Evolutionary conservation across 2,797 vertebrate genomes (phyloP).

Genomic region (Pseudochaenichthys georgianus): DNA sequence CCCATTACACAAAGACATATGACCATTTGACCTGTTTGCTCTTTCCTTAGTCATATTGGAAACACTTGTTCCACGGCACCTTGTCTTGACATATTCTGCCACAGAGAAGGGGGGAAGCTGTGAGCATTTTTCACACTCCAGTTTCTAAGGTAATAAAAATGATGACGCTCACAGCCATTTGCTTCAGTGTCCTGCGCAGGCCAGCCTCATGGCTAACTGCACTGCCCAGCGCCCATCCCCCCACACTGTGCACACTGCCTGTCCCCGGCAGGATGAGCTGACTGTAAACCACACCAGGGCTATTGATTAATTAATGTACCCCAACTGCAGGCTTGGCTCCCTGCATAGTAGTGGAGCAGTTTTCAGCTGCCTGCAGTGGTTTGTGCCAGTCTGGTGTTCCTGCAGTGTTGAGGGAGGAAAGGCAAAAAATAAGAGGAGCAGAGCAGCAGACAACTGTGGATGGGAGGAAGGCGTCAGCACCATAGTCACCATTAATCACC

Average conservation of each 20-base stretch:
- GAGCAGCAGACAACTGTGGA: slow-evolving; percentile 43
- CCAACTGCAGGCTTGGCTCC: slow-evolving; percentile 67
- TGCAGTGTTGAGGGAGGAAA: slow-evolving; percentile 37
- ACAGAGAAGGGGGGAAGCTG: slow-evolving; percentile 20
- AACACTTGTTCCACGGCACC: slow-evolving; percentile 10
- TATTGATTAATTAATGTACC: slow-evolving; percentile 88
- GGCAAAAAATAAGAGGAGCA: slow-evolving; percentile 27
- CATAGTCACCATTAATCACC: slow-evolving; percentile 78
- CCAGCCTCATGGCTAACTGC: slow-evolving; percentile 43
- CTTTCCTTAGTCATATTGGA: slow-evolving; percentile 18
- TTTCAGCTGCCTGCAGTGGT: slow-evolving; percentile 53
- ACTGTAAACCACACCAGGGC: slow-evolving; percentile 86
- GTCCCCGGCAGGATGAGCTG: slow-evolving; percentile 63
- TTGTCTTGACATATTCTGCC: slow-evolving; percentile 27
- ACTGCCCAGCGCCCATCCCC: slow-evolving; percentile 63
- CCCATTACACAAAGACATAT: not conserved
- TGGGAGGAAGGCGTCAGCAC: slow-evolving; percentile 60
- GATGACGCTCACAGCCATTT: slow-evolving; percentile 49
- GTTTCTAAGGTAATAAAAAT: slow-evolving; percentile 31
- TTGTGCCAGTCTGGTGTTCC: slow-evolving; percentile 4
- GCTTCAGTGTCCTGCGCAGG: slow-evolving; percentile 56
- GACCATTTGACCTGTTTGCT: not conserved
- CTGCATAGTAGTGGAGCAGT: slow-evolving; percentile 43
- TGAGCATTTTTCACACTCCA: slow-evolving; percentile 24
- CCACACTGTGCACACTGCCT: slow-evolving; percentile 59